Percentiles rank a stretch among this genome's conserved stretches.
phyloP scores from a whole-genome alignment of 2,797 vertebrate genomes.

The Epinephelus awoara region DNA sequence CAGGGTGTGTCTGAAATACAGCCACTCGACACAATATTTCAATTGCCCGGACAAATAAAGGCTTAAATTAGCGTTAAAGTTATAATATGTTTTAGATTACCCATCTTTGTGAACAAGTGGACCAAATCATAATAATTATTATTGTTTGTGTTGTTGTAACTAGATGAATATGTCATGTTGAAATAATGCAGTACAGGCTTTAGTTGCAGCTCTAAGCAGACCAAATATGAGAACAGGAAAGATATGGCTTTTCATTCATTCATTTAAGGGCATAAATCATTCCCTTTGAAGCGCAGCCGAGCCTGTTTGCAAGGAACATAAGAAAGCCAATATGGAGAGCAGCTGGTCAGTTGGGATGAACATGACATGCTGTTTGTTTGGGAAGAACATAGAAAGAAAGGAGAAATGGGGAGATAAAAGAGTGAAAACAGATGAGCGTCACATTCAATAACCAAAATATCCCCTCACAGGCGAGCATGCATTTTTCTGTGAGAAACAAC shows the following conservation, averaged over 20 bases:
- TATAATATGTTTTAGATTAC: constrained; percentile 13
- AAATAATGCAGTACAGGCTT: constrained; percentile 26
- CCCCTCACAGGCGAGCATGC: constrained; percentile 11
- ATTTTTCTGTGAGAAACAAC: constrained; percentile 51
- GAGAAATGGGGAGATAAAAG: constrained; percentile 64
- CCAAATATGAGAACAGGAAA: constrained; percentile 60
- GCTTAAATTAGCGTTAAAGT: constrained; percentile 28
- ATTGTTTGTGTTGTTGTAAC: constrained; percentile 36
- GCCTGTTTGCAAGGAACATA: constrained; percentile 75
- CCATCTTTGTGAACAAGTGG: constrained; percentile 24
- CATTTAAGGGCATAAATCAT: constrained; percentile 79
- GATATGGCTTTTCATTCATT: constrained; percentile 75
- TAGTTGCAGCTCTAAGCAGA: constrained; percentile 47
- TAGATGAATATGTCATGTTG: constrained; percentile 22
- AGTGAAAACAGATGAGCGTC: constrained; percentile 74
- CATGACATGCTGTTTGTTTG: constrained; percentile 75
- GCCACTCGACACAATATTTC: constrained; percentile 61
- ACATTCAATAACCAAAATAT: constrained; percentile 59
- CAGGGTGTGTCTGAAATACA: constrained; percentile 76
- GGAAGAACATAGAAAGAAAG: constrained; percentile 62
- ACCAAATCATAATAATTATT: constrained; percentile 17
- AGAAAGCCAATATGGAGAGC: constrained; percentile 80
- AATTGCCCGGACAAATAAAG: constrained; percentile 60
- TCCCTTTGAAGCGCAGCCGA: constrained; percentile 78
- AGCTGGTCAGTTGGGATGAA: constrained; percentile 82